Conservation (phyloP, 92 coral and sea anemone species). For the Siderastrea siderea region DNA sequence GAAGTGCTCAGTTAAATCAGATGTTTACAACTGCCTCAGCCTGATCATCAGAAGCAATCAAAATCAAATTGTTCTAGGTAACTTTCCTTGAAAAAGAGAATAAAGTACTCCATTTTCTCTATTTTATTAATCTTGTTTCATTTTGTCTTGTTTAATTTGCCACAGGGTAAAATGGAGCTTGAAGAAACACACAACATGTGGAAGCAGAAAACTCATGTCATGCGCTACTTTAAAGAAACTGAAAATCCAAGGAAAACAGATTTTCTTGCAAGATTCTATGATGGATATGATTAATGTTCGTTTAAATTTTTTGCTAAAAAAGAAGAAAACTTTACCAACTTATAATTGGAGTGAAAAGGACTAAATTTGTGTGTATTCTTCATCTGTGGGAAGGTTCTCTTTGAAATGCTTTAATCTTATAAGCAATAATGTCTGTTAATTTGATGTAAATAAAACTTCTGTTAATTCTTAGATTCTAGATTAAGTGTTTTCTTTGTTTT, state of each 20-base stretch:
- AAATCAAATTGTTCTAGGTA: not conserved
- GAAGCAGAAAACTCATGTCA: slow-evolving; percentile 97
- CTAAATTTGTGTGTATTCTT: not conserved
- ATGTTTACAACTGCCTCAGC: too few relatives aligned
- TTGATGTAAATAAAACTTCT: slow-evolving; percentile 23
- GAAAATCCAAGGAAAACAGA: slow-evolving; percentile 84
- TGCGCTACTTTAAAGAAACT: slow-evolving; percentile 98
- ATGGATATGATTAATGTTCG: slow-evolving; percentile 77
- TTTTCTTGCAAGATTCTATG: slow-evolving; percentile 92
- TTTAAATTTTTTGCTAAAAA: not conserved
- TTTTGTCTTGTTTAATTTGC: not conserved
- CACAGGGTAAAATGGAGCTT: slow-evolving; percentile 95
- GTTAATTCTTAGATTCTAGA: not conserved
- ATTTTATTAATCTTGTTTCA: not conserved
- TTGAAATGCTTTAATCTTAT: not conserved
- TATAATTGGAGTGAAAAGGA: not conserved
- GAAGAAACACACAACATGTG: slow-evolving; percentile 98
- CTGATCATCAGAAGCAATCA: too few relatives aligned
- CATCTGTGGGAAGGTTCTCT: not conserved
- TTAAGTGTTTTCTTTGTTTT: not conserved
- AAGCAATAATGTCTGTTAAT: not conserved
- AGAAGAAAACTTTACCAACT: not conserved
- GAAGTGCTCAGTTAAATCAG: too few relatives aligned
- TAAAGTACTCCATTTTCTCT: not conserved
- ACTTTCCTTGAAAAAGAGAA: not conserved